These are phyloP conservation scores for Aphidius colemani DNA, from an alignment of 2,888 invertebrate species.

Conservation along the genomic window DNA sequence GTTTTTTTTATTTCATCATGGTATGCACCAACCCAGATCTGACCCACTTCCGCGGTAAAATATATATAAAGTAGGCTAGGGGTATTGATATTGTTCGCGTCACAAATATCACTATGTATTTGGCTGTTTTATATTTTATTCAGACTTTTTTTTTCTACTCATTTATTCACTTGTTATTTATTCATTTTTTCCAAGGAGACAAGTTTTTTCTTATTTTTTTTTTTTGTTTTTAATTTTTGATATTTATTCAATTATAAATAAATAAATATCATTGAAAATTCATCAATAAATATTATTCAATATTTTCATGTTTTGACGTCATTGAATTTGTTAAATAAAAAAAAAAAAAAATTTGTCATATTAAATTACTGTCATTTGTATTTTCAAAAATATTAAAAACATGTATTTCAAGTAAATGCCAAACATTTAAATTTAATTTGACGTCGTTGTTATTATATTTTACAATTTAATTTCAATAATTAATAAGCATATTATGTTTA, in stretches of 20 bases:
- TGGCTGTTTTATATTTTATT: neutral
- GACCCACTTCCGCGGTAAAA: constrained; percentile 32
- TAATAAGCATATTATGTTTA: constrained; percentile 25
- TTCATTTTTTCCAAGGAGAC: constrained; percentile 7
- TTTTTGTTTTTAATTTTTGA: neutral
- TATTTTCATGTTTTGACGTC: too few relatives aligned
- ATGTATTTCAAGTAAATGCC: too few relatives aligned
- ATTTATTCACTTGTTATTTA: constrained; percentile 8
- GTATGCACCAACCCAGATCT: constrained; percentile 25
- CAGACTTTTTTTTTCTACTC: constrained; percentile 26
- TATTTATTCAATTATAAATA: neutral
- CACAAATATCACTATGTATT: constrained; percentile 31
- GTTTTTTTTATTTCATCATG: neutral
- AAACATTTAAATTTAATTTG: too few relatives aligned
- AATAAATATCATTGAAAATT: neutral
- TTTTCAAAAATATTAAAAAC: too few relatives aligned
- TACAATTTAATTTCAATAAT: constrained; percentile 6
- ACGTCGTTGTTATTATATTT: neutral
- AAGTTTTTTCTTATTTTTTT: neutral
- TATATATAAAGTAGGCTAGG: constrained; percentile 32
- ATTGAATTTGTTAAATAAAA: too few relatives aligned
- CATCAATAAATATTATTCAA: constrained; percentile 14
- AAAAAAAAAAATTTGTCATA: too few relatives aligned
- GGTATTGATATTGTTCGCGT: constrained; percentile 34
- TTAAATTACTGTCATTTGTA: too few relatives aligned